Conservation (phyloP, 2,113 vertebrate genomes). For the Himantopus leucocephalus region DNA sequence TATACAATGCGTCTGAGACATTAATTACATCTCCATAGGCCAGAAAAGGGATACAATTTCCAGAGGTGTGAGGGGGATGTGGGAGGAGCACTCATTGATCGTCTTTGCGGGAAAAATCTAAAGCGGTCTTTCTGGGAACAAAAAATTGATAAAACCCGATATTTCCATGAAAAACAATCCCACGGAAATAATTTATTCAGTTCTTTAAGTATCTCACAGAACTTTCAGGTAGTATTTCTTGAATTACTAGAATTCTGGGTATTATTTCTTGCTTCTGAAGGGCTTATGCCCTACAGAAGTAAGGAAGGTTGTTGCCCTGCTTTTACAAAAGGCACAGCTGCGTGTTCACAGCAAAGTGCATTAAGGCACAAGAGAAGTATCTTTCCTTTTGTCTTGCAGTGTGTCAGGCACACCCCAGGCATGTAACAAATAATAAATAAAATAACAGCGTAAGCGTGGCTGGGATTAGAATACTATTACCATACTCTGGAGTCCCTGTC, state of each 20-base stretch:
- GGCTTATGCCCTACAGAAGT: not conserved
- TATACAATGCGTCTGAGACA: not conserved
- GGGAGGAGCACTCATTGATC: not conserved
- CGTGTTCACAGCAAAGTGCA: not conserved
- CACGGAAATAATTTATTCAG: not conserved
- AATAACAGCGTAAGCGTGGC: not conserved
- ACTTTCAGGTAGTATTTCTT: not conserved
- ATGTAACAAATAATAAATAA: slow-evolving; percentile 49
- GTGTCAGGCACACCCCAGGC: not conserved
- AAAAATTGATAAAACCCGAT: not conserved
- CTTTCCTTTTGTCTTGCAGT: not conserved
- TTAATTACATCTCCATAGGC: not conserved
- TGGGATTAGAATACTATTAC: slow-evolving; percentile 1
- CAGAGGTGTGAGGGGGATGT: not conserved
- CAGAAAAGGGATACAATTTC: not conserved
- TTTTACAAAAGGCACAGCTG: not conserved
- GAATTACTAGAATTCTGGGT: not conserved
- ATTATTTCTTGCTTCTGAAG: not conserved
- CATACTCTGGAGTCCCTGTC: not conserved
- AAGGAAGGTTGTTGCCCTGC: not conserved
- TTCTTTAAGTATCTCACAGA: not conserved
- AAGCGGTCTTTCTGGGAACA: not conserved
- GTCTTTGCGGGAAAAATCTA: not conserved
- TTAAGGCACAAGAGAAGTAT: not conserved
- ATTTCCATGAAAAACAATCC: not conserved